These are phyloP conservation scores for Falco biarmicus DNA, from an alignment of 2,797 vertebrate genomes.

Conservation along the genomic window DNA sequence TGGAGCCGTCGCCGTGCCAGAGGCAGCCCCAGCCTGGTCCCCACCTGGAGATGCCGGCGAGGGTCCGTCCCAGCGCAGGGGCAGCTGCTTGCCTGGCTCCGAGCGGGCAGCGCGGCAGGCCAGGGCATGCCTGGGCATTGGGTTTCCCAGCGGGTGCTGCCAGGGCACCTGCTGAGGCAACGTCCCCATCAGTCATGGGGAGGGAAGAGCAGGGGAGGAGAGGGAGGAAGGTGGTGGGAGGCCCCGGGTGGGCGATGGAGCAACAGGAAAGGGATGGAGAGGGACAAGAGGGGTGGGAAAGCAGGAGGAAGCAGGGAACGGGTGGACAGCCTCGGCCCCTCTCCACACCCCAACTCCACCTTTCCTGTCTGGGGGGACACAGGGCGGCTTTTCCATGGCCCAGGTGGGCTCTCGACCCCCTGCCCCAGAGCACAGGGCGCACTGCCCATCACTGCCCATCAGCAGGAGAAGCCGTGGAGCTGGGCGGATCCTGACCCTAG, in stretches of 20 bases:
- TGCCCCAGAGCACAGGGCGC: not conserved
- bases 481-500: not conserved
- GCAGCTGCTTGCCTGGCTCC: not conserved
- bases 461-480: not conserved
- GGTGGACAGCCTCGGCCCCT: not conserved
- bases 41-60: not conserved
- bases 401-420: not conserved
- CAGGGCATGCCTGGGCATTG: not conserved
- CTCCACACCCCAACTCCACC: not conserved
- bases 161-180: not conserved
- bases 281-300: not conserved
- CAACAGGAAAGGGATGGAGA: not conserved
- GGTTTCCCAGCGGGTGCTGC: not conserved
- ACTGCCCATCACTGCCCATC: too few relatives aligned
- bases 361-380: rapidly evolving
- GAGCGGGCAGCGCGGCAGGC: rapidly evolving
- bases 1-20: rapidly evolving
- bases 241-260: not conserved
- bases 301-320: not conserved
- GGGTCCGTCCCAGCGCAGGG: not conserved
- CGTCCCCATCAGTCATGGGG: not conserved
- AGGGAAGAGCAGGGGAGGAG: not conserved
- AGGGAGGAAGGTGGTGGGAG: not conserved
- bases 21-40: not conserved
- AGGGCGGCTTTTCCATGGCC: not conserved